A percentile compares a stretch with the other conserved stretches of the same genome.
Evolutionary conservation across 1,140 invertebrate species (phyloP).

Genomic region (Choristoneura fumiferana): DNA sequence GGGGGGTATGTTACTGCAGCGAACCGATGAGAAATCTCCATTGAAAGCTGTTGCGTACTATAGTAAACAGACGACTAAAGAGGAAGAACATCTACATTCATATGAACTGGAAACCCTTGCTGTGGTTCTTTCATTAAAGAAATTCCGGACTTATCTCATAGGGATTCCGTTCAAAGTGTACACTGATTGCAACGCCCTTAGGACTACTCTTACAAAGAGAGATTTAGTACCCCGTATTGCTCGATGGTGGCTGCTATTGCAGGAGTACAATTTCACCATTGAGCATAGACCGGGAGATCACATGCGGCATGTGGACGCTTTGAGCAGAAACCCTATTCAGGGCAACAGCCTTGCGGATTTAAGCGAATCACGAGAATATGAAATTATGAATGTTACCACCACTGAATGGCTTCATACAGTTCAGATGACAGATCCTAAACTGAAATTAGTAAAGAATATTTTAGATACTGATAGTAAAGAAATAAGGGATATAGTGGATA

Average conservation of each 20-base stretch:
- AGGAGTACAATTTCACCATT: slow-evolving; percentile 36
- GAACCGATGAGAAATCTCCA: slow-evolving; percentile 21
- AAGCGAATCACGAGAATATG: background rate
- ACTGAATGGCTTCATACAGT: background rate
- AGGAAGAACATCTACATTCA: slow-evolving; percentile 37
- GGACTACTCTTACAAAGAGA: slow-evolving; percentile 32
- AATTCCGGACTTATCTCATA: slow-evolving; percentile 47
- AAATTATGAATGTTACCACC: background rate
- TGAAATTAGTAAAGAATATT: background rate
- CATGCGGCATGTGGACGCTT: slow-evolving; percentile 38
- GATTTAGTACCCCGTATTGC: slow-evolving; percentile 38
- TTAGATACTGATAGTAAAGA: background rate
- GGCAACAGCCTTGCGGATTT: background rate
- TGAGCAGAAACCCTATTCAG: slow-evolving; percentile 16
- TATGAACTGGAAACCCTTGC: slow-evolving; percentile 48
- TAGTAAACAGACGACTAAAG: slow-evolving; percentile 33
- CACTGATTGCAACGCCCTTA: slow-evolving; percentile 54
- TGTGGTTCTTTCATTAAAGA: too few relatives aligned
- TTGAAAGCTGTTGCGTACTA: slow-evolving; percentile 42
- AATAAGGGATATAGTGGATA: background rate
- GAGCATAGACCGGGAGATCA: slow-evolving; percentile 37
- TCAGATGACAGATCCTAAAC: background rate
- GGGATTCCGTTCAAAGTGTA: slow-evolving; percentile 51
- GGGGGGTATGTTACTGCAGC: slow-evolving; percentile 32
- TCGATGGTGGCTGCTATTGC: slow-evolving; percentile 41